These are phyloP conservation scores for Ciona savignyi DNA, from an alignment of 23 tunicate species.

Conservation along the genomic window DNA sequence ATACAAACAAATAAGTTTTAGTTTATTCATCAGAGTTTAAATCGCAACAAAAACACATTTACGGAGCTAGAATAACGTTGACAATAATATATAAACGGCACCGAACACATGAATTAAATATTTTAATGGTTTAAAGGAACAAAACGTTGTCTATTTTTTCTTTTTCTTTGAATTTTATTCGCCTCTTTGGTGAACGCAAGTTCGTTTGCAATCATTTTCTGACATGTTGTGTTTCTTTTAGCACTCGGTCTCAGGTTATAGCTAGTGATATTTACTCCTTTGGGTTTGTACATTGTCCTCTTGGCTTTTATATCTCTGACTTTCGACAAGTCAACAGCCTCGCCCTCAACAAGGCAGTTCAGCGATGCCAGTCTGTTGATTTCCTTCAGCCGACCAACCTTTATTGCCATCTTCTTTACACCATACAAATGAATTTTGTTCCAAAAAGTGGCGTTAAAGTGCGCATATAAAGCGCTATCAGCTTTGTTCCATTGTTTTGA, in stretches of 20 bases:
- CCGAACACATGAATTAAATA: too few species aligned
- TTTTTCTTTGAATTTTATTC: background rate
- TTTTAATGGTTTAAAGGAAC: too few species aligned
- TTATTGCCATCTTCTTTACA: conserved; percentile 8
- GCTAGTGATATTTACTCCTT: conserved; percentile 8
- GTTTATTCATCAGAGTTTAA: too few species aligned
- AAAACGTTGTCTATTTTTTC: too few species aligned
- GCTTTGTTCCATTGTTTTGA: conserved; percentile 35
- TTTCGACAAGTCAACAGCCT: conserved; percentile 12
- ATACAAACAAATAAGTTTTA: too few species aligned
- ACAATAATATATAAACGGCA: too few species aligned
- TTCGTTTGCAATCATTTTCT: conserved; percentile 9
- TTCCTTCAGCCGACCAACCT: conserved; percentile 5
- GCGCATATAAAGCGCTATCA: conserved; percentile 37
- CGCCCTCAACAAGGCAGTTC: conserved; percentile 13
- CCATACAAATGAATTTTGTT: conserved; percentile 27
- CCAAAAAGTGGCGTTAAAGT: conserved; percentile 46
- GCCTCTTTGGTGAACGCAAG: background rate
- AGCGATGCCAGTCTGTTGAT: background rate
- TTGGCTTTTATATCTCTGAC: background rate
- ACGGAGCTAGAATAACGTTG: too few species aligned
- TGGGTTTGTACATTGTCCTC: conserved; percentile 20
- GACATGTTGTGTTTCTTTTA: background rate
- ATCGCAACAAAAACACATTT: too few species aligned
- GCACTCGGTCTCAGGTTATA: conserved; percentile 27